A percentile compares a stretch with the other conserved stretches of the same genome.
phyloP scores from a whole-genome alignment of 1,140 invertebrate species.

The Myzus persicae region DNA sequence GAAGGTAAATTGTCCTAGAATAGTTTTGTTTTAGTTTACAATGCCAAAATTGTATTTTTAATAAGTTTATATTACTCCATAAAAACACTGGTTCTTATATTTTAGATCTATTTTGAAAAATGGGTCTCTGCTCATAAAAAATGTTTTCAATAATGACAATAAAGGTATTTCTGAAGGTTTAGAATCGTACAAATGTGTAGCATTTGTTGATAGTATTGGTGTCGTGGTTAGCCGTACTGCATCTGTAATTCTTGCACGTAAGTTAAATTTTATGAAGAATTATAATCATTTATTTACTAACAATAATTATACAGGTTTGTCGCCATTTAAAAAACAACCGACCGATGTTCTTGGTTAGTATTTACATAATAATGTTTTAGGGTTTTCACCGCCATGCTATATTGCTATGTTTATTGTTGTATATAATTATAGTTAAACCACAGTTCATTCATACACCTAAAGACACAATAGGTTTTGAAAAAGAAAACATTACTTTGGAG shows the following conservation, averaged over 20 bases:
- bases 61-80: too few species aligned
- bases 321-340: constrained; percentile 70
- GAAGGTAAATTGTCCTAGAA: constrained; percentile 48
- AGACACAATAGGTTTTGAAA: constrained; percentile 78
- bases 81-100: too few species aligned
- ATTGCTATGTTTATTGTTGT: neutral
- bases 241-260: constrained; percentile 77
- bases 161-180: constrained; percentile 70
- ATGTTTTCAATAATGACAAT: constrained; percentile 70
- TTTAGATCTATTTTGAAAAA: constrained; percentile 74
- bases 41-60: neutral
- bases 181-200: constrained; percentile 78
- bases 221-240: constrained; percentile 80
- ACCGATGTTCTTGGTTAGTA: constrained; percentile 76
- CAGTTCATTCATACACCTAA: constrained; percentile 76
- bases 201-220: constrained; percentile 74
- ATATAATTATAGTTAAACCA: constrained; percentile 73
- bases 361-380: too few species aligned
- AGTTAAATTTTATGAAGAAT: constrained; percentile 64
- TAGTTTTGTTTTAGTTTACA: neutral
- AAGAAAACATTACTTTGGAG: constrained; percentile 86
- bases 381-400: too few species aligned
- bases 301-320: constrained; percentile 59
- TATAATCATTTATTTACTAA: constrained; percentile 7
- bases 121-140: constrained; percentile 79